A percentile compares a stretch with the other conserved stretches of the same genome.
Evolutionary conservation across 2,797 vertebrate genomes (phyloP).

Genomic region (Hoplostethus mediterraneus): DNA sequence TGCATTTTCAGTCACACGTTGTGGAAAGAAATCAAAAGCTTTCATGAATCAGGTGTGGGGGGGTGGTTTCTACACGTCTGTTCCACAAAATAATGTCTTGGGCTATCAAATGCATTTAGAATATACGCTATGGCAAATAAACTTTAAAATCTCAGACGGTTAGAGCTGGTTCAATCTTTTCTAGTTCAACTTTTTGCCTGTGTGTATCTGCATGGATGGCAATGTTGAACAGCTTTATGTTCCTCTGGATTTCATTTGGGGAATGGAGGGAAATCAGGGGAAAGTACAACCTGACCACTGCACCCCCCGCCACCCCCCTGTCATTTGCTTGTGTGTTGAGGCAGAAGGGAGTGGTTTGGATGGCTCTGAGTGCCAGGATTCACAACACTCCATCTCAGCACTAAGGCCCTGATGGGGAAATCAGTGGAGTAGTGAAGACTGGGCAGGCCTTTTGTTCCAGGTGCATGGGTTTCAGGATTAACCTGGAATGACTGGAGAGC

Average conservation of each 20-base stretch:
- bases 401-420: conserved; percentile 67
- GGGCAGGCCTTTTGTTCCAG: conserved; percentile 44
- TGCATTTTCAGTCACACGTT: background rate
- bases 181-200: background rate
- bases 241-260: background rate
- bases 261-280: conserved; percentile 6
- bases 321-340: conserved; percentile 34
- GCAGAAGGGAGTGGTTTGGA: conserved; percentile 21
- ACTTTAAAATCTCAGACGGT: background rate
- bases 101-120: conserved; percentile 3
- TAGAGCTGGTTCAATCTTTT: background rate
- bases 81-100: conserved; percentile 8
- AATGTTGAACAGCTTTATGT: background rate
- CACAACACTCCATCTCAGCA: conserved; percentile 66
- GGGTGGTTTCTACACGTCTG: background rate
- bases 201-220: conserved; percentile 11
- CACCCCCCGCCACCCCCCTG: background rate
- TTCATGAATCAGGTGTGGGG: background rate
- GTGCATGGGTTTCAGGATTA: conserved; percentile 67
- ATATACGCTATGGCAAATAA: background rate
- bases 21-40: conserved; percentile 6
- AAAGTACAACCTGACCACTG: conserved; percentile 8
- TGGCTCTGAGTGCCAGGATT: conserved; percentile 61
- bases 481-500: conserved; percentile 66
- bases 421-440: conserved; percentile 65